Evolutionary conservation across 2,113 vertebrate genomes (phyloP), one percentile per base, ranked within the genome.

Genomic region (Acanthochromis polyacanthus): DNA sequence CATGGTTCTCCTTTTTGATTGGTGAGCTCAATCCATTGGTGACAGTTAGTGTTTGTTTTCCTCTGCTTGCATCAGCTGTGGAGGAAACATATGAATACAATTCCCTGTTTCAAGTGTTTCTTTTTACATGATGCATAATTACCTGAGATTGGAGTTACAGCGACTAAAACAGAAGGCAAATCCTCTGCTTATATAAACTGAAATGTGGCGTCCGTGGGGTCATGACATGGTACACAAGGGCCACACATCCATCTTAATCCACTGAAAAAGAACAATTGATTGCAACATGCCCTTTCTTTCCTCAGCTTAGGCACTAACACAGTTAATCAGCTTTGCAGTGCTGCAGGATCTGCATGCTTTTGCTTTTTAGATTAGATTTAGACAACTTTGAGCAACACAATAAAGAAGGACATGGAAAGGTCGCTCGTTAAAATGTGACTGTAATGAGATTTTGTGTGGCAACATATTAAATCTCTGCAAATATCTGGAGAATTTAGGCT

Each of bases 271-370:
- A 76, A 25, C 25, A 36, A 57, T 62, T 72, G 19, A 64, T 87
- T 74, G 48, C 71, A 78, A 71, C 63, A 61, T 65, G 52, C 4
- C 0, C 38, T 64, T 80, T 68, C 46, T 51, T 60, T 75, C 6
- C 46, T 30, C 36, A 50, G 58, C 66, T 80, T 83, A 84, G 52
- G 19, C 59, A 25, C 23, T 48, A 25, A 73, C 40, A 11, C 45
- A 23, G 40, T 75, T 91, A 91, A 93, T 88, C 84, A 62, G 90
- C 79, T 91, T 92, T 76, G 56, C 51, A 5, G 12, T 52, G 23
- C 52, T 71, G 30, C 75, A 70, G 75, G 53, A 74, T 52, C 53
- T 55, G 64, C 3, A 1, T 76, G 45, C 67, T 48, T 75, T 69
- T 10, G 3, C 25, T 76, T 59, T 67, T 59, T 25, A 78, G 60